Conservation (phyloP, 2,888 invertebrate genomes). For the Ochropleura plecta region DNA sequence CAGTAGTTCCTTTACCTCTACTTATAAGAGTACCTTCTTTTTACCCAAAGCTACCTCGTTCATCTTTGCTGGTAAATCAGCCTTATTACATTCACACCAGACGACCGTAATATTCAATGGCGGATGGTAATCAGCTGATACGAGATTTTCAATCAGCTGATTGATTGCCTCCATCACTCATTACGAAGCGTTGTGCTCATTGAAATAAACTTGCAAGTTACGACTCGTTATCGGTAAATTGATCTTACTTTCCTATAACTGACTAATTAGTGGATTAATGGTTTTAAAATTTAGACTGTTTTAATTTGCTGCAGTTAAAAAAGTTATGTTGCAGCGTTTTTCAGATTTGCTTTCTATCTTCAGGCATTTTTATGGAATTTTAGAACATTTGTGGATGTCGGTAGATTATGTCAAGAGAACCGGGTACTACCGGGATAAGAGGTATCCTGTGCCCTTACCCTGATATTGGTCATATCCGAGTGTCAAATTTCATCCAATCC, state of each 20-base stretch:
- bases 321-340: neutral
- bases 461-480: no score
- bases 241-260: neutral
- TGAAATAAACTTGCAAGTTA: constrained; percentile 40
- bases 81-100: constrained; percentile 5
- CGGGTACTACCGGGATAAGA: no score
- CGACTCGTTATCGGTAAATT: constrained; percentile 17
- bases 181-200: constrained; percentile 37
- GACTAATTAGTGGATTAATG: constrained; percentile 7
- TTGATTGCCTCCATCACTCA: constrained; percentile 54
- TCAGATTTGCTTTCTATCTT: no score
- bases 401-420: no score
- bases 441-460: no score
- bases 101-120: constrained; percentile 37
- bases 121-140: constrained; percentile 40
- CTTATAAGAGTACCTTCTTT: neutral
- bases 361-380: no score
- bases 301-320: neutral
- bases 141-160: constrained; percentile 60
- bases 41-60: neutral
- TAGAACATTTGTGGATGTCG: neutral
- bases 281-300: neutral
- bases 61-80: neutral
- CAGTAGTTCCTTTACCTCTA: neutral
- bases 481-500: no score